Base-by-base conservation (phyloP, 2,888 invertebrate species). In the Pachymerium ferrugineum region DNA sequence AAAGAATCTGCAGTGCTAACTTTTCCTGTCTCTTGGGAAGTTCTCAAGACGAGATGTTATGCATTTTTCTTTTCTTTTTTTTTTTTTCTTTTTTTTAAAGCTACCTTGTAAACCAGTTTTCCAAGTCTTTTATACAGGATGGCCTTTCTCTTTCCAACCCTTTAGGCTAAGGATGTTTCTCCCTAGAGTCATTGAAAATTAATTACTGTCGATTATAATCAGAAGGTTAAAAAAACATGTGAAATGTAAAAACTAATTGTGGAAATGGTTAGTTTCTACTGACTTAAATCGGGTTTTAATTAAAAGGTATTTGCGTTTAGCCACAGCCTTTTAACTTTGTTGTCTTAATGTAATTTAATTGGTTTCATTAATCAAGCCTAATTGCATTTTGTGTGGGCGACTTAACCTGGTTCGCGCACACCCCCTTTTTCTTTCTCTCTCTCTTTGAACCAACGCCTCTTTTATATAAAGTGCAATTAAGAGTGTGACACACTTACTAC, bases 51-150 rank as follows among this genome's bases (percentile, higher is more conserved):
- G 8, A 62, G 28, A 22, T 62, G 22, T 19, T 19, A 5, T 8
- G 5, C n/a, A 28, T 62, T 12, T 62, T 28, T 47, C 22, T 47
- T 47, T 47, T 16, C 3, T 47, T 16, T 16, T 38, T 38, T 38
- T 38, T 16, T 47, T 47, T 22, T 12, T 12, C 25, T 10, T n/a
- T 25, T 62, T 28, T 25, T 1, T 5, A 4, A 12, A 25, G 25
- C 62, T 25, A 62, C 62, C 62, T 62, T 62, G 62, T 62, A 62
- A 62, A 62, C 62, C 62, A 62, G 62, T 62, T 62, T 47, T 25
- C n/a, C n/a, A n/a, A n/a, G n/a, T n/a, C n/a, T n/a, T n/a, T n/a
- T n/a, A n/a, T n/a, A n/a, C n/a, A n/a, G n/a, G n/a, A n/a, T n/a
- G n/a, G n/a, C n/a, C n/a, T n/a, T n/a, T n/a, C n/a, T n/a, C 4